Base-by-base conservation (phyloP, 2,113 vertebrate species). In the Notothenia coriiceps region DNA sequence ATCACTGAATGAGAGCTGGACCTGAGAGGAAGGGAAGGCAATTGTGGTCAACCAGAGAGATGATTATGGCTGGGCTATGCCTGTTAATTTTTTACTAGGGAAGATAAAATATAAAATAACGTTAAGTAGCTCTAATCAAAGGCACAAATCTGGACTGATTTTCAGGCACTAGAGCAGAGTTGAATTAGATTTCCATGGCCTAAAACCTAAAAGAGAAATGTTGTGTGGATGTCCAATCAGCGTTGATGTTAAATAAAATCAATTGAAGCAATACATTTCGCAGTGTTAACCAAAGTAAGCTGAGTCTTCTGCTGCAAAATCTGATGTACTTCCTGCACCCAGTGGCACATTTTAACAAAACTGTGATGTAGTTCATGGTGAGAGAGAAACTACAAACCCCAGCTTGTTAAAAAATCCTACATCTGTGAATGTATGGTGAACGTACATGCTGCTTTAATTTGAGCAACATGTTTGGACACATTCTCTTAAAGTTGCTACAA, bases 1-100 rank as follows among this genome's bases (percentile, higher is more conserved):
- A 82, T 86, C 83, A 60, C 60, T 72, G 73, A 59, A 86, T 66
- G 61, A 83, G 50, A 83, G 74, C 69, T 80, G 35, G 82, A 77
- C 66, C 59, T 63, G 68, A 75, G 63, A 77, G 63, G 60, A 74
- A 40, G 8, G 68, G 22, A 59, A 73, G 63, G 81, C 69, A 49
- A 74, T 83, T 84, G 70, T 71, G 64, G 67, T 64, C 74, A 82
- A 61, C 68, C 55, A 17, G 47, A 54, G 55, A 62, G 43, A 55
- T 74, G 15, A 87, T 87, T 70, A 84, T 18, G 22, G 22, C 22
- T 22, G 15, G 60, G 51, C 62, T 35, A 8, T 70, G 85, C 74
- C 76, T 89, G 80, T 84, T 81, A 57, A 72, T 72, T 74, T 69
- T 64, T 63, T 25, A 79, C 46, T 9, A 52, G 67, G 1, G 0